Evolutionary conservation across 2,888 invertebrate species (phyloP), one percentile per base, ranked within the genome.

Genomic region (Brachypalpus laphriformis): DNA sequence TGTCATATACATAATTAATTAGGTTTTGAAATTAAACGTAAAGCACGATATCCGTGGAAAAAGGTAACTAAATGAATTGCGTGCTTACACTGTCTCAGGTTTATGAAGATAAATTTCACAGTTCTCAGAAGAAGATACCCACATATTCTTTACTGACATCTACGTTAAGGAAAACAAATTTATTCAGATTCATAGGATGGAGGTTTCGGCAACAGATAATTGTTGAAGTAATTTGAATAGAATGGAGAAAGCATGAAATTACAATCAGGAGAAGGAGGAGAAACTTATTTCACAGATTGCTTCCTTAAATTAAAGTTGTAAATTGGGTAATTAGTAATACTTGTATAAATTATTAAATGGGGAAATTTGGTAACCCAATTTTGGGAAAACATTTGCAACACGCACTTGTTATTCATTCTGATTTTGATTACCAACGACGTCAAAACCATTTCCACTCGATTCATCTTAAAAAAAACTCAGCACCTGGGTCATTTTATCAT

Each of bases 1-100:
- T 25, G 25, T 56, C 68, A 68, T 56, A 56, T 51, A 47, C 25
- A 54, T 51, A 54, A 68, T 68, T 68, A 68, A 68, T 68, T 54
- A 51, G 40, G 54, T 47, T 57, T 68, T 68, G 18, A 54, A 54
- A 68, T 68, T 68, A 54, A 40, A 66, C 9, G 20, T 66, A 51
- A 47, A 65, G 8, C 31, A 34, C 20, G 34, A 65, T 49, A 47
- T 14, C 25, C 47, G 3, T 22, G 20, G 22, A 9, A 40, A 54
- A 18, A 28, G 11, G 11, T 45, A 25, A 45, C 9, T 61, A 25
- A 61, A 61, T 56, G 68, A 54, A 56, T 68, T 68, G 54, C 42
- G n/a, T 56, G 49, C 65, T 37, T 57, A 34, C 11, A 31, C 28
- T 42, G 18, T 61, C 61, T 28, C 1, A 40, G 20, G 54, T 25